Base-by-base conservation (phyloP, 1,140 invertebrate species). In the Drosophila kepulauana region DNA sequence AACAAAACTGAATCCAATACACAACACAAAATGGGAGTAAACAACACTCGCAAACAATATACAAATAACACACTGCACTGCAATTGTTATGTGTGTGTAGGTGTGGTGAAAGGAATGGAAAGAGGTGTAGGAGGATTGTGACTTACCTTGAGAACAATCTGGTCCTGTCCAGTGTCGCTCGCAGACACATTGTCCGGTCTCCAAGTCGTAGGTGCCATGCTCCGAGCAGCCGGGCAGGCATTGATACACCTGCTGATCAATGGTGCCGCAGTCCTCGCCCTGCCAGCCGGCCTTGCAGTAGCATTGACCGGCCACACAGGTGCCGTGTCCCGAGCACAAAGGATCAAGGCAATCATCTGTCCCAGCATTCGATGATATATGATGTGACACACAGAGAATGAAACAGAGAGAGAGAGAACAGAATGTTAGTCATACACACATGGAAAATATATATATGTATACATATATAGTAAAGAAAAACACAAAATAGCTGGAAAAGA, bases 231-330 rank as follows among this genome's bases (percentile, higher is more conserved):
- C 96, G 0, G 97, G 97, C 63, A 98, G 93, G 92, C 97, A 98
- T 68, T 97, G 95, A 92, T 97, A 97, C 28, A 98, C 96, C 93
- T 97, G 96, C 87, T 97, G 96, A 93, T 98, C 97, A 61, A 97
- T 95, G 79, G 96, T 95, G 72, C 95, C 95, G 91, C 98, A 99
- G 67, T 97, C 96, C 66, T 96, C 95, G 7, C 98, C 98, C 87
- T 98, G 97, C 98, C 98, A 99, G 1, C 99, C 98, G 2, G 97
- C 97, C 87, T 98, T 96, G 93, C 98, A 99, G 79, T 98, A 96
- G 93, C 99, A 99, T 67, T 97, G 96, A 1, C 98, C 98, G 69
- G 97, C 95, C 35, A 98, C 95, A 93, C 99, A 99, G 56, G 96
- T 96, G 0, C 99, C 99, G 90, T 99, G 98, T 30, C 95, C 95